phyloP scores from a whole-genome alignment of 2,888 invertebrate genomes.

The Ophraella communa region DNA sequence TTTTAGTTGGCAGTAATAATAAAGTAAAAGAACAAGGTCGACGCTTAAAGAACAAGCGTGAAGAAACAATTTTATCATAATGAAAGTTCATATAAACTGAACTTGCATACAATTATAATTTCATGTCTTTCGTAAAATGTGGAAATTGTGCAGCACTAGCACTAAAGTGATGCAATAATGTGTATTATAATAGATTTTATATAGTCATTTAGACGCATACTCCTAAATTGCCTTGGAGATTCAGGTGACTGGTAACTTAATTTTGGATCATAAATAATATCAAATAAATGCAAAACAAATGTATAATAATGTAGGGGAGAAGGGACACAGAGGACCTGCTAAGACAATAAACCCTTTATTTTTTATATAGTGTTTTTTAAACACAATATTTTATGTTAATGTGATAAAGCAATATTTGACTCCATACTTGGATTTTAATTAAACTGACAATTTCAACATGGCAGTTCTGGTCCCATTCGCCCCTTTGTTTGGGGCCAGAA shows the following conservation, averaged over 20 bases:
- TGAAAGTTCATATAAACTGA: neutral
- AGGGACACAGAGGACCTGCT: too few species aligned
- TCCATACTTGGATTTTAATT: too few species aligned
- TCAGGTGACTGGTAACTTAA: neutral
- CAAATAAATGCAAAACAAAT: too few species aligned
- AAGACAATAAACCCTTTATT: too few species aligned
- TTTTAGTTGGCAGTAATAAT: neutral
- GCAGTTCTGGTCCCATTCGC: too few species aligned
- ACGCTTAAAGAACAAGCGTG: neutral
- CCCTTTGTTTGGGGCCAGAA: too few species aligned
- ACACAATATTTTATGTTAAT: too few species aligned
- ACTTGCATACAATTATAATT: neutral
- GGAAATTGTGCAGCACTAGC: neutral
- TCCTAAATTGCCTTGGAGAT: neutral
- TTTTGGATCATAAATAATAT: neutral
- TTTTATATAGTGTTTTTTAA: too few species aligned
- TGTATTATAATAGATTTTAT: neutral
- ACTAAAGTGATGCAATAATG: neutral
- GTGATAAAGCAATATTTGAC: too few species aligned
- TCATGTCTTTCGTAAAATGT: neutral
- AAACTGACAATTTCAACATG: too few species aligned
- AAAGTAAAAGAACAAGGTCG: neutral
- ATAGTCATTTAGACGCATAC: too few species aligned
- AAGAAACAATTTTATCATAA: neutral
- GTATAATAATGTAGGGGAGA: too few species aligned